These are phyloP conservation scores for Sisyra nigra DNA, from an alignment of 2,888 invertebrate species.

Conservation along the genomic window DNA sequence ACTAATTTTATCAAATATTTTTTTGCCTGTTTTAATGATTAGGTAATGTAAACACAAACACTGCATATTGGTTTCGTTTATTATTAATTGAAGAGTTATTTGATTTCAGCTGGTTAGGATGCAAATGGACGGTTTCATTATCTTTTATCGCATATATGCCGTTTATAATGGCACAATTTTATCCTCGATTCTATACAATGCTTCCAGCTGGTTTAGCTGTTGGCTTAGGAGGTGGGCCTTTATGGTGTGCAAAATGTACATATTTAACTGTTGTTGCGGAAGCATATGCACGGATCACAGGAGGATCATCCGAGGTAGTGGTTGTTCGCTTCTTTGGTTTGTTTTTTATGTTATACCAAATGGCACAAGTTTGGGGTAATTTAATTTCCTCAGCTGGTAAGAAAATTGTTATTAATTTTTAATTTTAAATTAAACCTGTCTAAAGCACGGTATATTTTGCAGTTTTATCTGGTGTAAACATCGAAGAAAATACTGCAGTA, in stretches of 20 bases:
- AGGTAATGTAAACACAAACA: constrained; percentile 33
- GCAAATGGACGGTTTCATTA: constrained; percentile 76
- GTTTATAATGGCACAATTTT: constrained; percentile 81
- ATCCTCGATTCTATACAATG: constrained; percentile 69
- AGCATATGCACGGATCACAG: constrained; percentile 58
- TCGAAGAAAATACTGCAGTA: constrained; percentile 12
- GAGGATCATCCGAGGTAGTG: constrained; percentile 48
- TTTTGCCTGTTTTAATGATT: constrained; percentile 71
- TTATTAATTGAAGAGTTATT: constrained; percentile 7
- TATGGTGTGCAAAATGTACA: constrained; percentile 94
- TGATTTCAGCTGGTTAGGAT: constrained; percentile 61
- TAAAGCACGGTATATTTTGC: constrained; percentile 9
- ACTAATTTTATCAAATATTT: constrained; percentile 76
- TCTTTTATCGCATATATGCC: constrained; percentile 82
- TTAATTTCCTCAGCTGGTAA: constrained; percentile 71
- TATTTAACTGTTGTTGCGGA: constrained; percentile 74
- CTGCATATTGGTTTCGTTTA: not conserved
- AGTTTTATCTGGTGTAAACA: constrained; percentile 24
- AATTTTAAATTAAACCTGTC: not conserved
- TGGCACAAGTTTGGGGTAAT: constrained; percentile 93
- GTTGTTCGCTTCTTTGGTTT: constrained; percentile 87
- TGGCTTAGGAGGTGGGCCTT: constrained; percentile 78
- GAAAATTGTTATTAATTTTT: constrained; percentile 13
- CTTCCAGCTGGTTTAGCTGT: constrained; percentile 71
- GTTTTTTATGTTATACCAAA: constrained; percentile 92